Conservation (phyloP, 2,888 invertebrate species). For the Drosophila paucipuncta region DNA sequence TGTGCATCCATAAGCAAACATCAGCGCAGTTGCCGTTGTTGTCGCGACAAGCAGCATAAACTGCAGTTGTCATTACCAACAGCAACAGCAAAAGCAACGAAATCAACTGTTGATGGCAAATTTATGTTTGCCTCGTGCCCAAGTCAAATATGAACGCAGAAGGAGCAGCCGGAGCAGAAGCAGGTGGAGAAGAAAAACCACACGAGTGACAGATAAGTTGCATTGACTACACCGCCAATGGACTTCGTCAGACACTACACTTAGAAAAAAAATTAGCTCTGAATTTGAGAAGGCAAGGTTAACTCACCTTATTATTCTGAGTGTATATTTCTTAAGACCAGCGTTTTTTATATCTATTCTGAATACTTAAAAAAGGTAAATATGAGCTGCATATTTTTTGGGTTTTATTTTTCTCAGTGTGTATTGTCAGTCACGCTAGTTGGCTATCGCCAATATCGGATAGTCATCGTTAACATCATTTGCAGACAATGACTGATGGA, state of each 20-base stretch:
- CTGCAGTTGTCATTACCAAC: conserved; percentile 56
- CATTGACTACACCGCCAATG: conserved; percentile 28
- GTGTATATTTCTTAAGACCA: no score
- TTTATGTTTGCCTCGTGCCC: conserved; percentile 76
- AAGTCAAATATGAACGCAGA: conserved; percentile 46
- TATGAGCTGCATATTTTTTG: not conserved
- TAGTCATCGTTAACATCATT: conserved; percentile 40
- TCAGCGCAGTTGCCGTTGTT: conserved; percentile 27
- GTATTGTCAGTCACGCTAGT: not conserved
- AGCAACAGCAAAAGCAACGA: conserved; percentile 33
- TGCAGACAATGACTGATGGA: conserved; percentile 23
- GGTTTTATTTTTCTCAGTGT: not conserved
- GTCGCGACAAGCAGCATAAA: conserved; percentile 53
- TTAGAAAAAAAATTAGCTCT: not conserved
- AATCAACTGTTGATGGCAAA: conserved; percentile 53
- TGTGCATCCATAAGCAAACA: conserved; percentile 18
- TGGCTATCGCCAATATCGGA: conserved; percentile 24
- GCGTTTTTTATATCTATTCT: not conserved
- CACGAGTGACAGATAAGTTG: conserved; percentile 45
- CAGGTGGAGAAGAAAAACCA: conserved; percentile 13
- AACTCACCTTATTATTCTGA: not conserved
- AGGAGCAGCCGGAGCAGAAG: conserved; percentile 1
- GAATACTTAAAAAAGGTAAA: not conserved
- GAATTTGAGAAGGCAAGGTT: not conserved
- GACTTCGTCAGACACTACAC: conserved; percentile 23